Percentiles rank a stretch among this genome's conserved stretches.
Conservation (phyloP, 1,140 invertebrate genomes). For the Zeugodacus cucurbitae region DNA sequence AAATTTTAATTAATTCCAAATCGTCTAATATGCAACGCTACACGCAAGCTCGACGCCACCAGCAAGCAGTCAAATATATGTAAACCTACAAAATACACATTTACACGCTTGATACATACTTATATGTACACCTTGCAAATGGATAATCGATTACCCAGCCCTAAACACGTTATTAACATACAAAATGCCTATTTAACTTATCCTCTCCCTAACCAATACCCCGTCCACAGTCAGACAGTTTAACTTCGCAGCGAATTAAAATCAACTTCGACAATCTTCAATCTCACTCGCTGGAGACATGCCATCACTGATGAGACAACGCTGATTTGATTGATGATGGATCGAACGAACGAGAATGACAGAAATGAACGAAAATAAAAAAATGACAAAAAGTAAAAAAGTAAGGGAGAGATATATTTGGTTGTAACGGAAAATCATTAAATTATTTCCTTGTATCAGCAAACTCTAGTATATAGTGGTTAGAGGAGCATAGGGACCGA, state of each 20-base stretch:
- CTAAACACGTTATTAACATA: slow-evolving; percentile 34
- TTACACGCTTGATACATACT: not conserved
- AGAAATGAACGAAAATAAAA: not conserved
- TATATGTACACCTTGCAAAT: not conserved
- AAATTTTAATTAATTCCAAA: slow-evolving; percentile 14
- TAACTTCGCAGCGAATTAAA: slow-evolving; percentile 27
- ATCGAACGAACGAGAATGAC: not conserved
- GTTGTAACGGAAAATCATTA: too few relatives aligned
- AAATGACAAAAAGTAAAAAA: not conserved
- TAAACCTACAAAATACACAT: not conserved
- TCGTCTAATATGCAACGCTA: not conserved
- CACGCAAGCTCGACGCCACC: not conserved
- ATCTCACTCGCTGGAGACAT: slow-evolving; percentile 26
- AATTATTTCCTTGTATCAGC: too few relatives aligned
- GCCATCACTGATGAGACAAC: slow-evolving; percentile 32
- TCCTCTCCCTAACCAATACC: not conserved
- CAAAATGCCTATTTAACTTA: slow-evolving; percentile 34
- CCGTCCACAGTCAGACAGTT: not conserved
- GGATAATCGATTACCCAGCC: slow-evolving; percentile 12
- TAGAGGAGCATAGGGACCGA: too few relatives aligned
- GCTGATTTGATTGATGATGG: slow-evolving; percentile 38
- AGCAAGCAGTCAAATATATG: not conserved
- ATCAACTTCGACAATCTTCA: not conserved
- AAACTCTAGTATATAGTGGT: too few relatives aligned
- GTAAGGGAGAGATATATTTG: too few relatives aligned